These are phyloP conservation scores for Stictocephala bisonia DNA, from an alignment of 2,888 invertebrate genomes.

Conservation along the genomic window DNA sequence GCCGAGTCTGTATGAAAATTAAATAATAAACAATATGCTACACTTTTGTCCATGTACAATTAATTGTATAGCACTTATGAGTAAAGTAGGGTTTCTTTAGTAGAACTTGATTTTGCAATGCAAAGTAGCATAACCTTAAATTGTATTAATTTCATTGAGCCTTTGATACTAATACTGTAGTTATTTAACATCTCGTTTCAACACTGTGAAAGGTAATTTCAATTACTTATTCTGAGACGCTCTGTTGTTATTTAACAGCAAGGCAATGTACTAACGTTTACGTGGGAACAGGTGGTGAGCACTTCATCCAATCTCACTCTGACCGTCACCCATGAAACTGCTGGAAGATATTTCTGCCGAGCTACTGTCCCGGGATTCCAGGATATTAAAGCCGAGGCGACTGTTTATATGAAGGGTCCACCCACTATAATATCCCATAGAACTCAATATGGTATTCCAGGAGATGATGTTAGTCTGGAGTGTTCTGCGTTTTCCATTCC, in stretches of 20 bases:
- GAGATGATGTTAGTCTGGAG: constrained; percentile 84
- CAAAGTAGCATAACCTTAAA: too few species aligned
- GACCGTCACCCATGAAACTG: constrained; percentile 79
- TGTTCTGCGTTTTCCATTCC: constrained; percentile 92
- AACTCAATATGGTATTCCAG: constrained; percentile 85
- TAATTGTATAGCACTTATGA: too few species aligned
- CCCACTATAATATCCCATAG: constrained; percentile 86
- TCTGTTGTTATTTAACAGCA: constrained; percentile 36
- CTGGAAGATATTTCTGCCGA: constrained; percentile 90
- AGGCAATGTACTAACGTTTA: constrained; percentile 42
- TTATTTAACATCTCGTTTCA: too few species aligned
- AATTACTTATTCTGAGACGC: constrained; percentile 12
- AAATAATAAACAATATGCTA: too few species aligned
- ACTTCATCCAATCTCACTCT: constrained; percentile 82
- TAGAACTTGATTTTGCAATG: too few species aligned
- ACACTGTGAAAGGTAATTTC: too few species aligned
- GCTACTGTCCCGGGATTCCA: constrained; percentile 89
- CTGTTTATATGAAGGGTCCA: constrained; percentile 81
- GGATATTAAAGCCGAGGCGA: constrained; percentile 84
- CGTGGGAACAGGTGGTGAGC: constrained; percentile 70
- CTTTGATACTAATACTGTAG: too few species aligned
- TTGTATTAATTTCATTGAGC: too few species aligned
- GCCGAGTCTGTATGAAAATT: too few species aligned
- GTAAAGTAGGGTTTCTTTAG: too few species aligned
- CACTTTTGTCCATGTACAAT: too few species aligned